Evolutionary conservation across 2,113 vertebrate genomes (phyloP).

Genomic region (Colossoma macropomum): DNA sequence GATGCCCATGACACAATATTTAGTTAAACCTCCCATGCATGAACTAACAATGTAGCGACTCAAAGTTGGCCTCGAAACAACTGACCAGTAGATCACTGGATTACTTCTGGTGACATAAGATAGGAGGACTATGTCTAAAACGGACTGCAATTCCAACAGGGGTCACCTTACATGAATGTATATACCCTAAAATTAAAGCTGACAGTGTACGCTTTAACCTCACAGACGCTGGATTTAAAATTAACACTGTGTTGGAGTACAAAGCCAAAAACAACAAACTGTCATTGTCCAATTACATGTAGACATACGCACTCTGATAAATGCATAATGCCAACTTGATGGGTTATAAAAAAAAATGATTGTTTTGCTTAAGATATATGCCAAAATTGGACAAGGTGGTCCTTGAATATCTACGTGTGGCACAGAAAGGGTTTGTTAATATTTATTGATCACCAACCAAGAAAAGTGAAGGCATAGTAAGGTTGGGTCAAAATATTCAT

Average conservation of each 20-base stretch:
- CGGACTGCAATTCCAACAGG: neutral
- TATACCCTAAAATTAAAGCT: too few relatives aligned
- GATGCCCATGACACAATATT: too few relatives aligned
- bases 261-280: too few relatives aligned
- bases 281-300: too few relatives aligned
- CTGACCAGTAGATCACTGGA: neutral
- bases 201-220: neutral
- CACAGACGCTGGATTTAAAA: too few relatives aligned
- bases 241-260: too few relatives aligned
- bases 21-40: neutral
- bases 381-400: neutral
- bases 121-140: neutral
- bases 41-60: neutral
- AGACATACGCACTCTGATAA: too few relatives aligned
- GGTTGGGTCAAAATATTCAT: conserved; percentile 54
- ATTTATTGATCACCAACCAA: conserved; percentile 46
- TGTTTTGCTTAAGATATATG: neutral
- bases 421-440: conserved; percentile 27
- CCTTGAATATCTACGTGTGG: neutral
- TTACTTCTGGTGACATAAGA: neutral
- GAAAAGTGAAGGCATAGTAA: conserved; percentile 47
- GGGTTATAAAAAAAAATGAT: too few relatives aligned
- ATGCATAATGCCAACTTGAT: too few relatives aligned
- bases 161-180: too few relatives aligned
- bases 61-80: neutral